Evolutionary conservation across 2,888 invertebrate genomes (phyloP).

Genomic region (Norana najaformis): DNA sequence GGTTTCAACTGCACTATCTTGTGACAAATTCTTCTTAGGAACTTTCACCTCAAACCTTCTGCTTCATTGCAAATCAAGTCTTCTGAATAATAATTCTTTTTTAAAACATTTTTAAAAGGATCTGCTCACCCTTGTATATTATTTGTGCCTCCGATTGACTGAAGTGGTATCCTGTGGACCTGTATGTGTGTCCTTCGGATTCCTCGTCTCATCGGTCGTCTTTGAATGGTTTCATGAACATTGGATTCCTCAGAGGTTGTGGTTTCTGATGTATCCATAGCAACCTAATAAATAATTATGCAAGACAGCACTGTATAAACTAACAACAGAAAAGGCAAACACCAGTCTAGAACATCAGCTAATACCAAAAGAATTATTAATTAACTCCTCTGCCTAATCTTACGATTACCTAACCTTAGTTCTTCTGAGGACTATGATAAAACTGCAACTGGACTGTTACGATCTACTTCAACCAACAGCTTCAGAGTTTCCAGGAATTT

Average conservation of each 20-base stretch:
- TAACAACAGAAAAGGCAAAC: not conserved
- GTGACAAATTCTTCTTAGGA: not conserved
- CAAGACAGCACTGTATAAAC: not conserved
- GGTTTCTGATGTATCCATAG: constrained; percentile 14
- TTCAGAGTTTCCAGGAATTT: not conserved
- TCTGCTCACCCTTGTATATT: constrained; percentile 7
- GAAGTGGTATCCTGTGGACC: constrained; percentile 25
- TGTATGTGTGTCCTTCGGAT: constrained; percentile 29
- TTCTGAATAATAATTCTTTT: not conserved
- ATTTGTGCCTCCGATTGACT: constrained; percentile 9
- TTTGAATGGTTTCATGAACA: not conserved
- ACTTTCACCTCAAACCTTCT: not conserved
- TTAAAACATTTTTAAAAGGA: not conserved
- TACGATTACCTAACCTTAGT: not conserved
- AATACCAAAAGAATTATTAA: too few species aligned
- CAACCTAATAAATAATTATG: not conserved
- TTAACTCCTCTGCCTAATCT: too few species aligned
- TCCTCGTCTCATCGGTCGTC: constrained; percentile 29
- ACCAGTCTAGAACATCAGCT: not conserved
- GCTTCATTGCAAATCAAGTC: not conserved
- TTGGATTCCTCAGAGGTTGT: not conserved
- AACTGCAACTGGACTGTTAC: not conserved
- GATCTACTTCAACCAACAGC: not conserved
- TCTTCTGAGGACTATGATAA: not conserved
- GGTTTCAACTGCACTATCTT: not conserved